phyloP scores from a whole-genome alignment of 1,140 invertebrate species.

The Ceratoteleas bidentatus region DNA sequence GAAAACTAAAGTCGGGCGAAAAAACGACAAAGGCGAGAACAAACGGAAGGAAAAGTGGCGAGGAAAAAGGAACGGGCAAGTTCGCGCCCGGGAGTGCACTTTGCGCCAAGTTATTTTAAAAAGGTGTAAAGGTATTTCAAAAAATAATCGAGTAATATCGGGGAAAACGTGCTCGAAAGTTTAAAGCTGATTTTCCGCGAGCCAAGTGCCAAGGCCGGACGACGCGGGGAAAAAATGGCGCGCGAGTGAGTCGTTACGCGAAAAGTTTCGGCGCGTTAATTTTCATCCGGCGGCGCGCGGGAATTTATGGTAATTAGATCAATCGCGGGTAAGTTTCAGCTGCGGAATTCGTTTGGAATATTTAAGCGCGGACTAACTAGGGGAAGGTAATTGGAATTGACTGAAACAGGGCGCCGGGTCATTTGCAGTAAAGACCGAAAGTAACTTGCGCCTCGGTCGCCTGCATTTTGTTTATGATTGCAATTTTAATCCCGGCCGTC shows the following conservation, averaged over 20 bases:
- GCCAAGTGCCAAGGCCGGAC: constrained; percentile 21
- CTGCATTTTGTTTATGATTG: background rate
- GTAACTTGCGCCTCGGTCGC: background rate
- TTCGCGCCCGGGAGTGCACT: constrained; percentile 40
- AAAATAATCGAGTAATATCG: constrained; percentile 57
- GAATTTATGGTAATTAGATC: constrained; percentile 45
- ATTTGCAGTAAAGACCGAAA: background rate
- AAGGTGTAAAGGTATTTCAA: constrained; percentile 60
- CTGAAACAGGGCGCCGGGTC: background rate
- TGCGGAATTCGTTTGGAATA: constrained; percentile 4
- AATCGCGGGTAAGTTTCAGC: constrained; percentile 26
- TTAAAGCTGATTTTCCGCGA: constrained; percentile 39
- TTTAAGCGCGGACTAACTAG: background rate
- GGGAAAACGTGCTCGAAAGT: constrained; percentile 49
- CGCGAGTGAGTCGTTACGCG: constrained; percentile 26
- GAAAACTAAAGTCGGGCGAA: too few species aligned
- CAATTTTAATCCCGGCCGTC: background rate
- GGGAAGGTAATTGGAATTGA: constrained; percentile 8
- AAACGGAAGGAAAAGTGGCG: constrained; percentile 20
- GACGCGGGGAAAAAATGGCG: constrained; percentile 17
- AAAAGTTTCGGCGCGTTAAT: constrained; percentile 44
- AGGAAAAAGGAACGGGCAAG: constrained; percentile 23
- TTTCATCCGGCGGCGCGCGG: constrained; percentile 1
- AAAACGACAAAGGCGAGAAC: background rate
- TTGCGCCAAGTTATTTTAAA: constrained; percentile 53